A percentile compares a stretch with the other conserved stretches of the same genome.
Evolutionary conservation across 2,888 invertebrate species (phyloP).

Genomic region (Lycaena phlaeas): DNA sequence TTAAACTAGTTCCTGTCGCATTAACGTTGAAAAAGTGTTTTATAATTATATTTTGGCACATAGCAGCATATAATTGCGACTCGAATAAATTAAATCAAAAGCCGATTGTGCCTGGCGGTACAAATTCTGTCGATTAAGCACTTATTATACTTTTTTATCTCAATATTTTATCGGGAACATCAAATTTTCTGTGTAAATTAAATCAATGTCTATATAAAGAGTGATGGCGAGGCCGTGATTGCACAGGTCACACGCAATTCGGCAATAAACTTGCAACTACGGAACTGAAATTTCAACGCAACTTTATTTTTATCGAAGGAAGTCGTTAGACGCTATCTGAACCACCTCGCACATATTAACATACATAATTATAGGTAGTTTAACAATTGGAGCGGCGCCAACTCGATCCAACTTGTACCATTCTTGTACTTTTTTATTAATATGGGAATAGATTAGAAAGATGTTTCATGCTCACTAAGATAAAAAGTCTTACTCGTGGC

Average conservation of each 20-base stretch:
- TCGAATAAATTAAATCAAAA: too few relatives aligned
- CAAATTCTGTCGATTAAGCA: neutral
- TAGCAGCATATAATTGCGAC: too few relatives aligned
- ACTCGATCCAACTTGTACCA: conserved; percentile 52
- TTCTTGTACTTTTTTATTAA: conserved; percentile 52
- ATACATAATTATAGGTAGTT: conserved; percentile 70
- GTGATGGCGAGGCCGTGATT: conserved; percentile 54
- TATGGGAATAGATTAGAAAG: conserved; percentile 48
- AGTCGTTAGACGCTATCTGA: conserved; percentile 70
- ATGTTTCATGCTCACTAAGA: too few relatives aligned
- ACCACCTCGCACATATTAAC: conserved; percentile 66
- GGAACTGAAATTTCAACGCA: conserved; percentile 72
- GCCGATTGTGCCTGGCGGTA: too few relatives aligned
- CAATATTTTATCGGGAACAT: conserved; percentile 24
- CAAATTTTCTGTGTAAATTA: conserved; percentile 55
- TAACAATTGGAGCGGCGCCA: conserved; percentile 62
- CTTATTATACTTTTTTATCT: conserved; percentile 4
- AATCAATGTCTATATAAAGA: conserved; percentile 69
- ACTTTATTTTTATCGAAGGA: conserved; percentile 70
- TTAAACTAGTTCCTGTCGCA: too few relatives aligned
- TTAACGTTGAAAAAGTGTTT: too few relatives aligned
- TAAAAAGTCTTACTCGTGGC: too few relatives aligned
- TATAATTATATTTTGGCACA: too few relatives aligned
- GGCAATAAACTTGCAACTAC: conserved; percentile 64
- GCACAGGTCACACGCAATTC: conserved; percentile 58